These are phyloP conservation scores for Drosophila ercepeae DNA, from an alignment of 1,140 invertebrate species.

Conservation along the genomic window DNA sequence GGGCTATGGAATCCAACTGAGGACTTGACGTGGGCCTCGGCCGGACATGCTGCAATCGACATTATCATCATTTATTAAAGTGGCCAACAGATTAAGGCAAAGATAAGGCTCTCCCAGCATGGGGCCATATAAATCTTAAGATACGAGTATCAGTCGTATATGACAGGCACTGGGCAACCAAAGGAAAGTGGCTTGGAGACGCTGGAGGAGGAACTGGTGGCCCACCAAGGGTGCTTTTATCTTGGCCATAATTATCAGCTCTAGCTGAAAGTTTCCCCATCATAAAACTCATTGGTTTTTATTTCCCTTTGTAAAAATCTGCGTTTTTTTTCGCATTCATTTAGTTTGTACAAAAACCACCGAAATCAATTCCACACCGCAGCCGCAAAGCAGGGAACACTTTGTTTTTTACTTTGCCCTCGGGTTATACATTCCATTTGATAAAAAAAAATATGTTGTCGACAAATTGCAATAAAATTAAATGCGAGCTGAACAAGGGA, in stretches of 20 bases:
- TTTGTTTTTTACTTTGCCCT: conserved; percentile 7
- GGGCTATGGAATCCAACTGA: conserved; percentile 60
- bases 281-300: conserved; percentile 18
- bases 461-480: conserved; percentile 54
- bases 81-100: conserved; percentile 58
- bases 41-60: conserved; percentile 44
- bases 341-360: conserved; percentile 67
- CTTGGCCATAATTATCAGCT: not conserved
- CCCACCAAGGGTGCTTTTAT: not conserved
- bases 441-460: conserved; percentile 49
- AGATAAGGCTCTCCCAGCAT: conserved; percentile 64
- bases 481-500: not conserved
- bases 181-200: not conserved
- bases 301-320: conserved; percentile 35
- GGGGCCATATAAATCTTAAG: conserved; percentile 71
- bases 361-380: conserved; percentile 50
- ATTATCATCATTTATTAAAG: conserved; percentile 57
- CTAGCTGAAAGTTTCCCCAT: conserved; percentile 7
- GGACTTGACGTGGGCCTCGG: conserved; percentile 30
- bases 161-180: conserved; percentile 20
- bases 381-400: conserved; percentile 67
- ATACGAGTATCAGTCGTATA: conserved; percentile 53
- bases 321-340: conserved; percentile 41
- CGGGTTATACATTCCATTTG: conserved; percentile 4
- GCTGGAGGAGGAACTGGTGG: not conserved